phyloP scores from a whole-genome alignment of 1,140 invertebrate species.

The Drosophila carrolli region DNA sequence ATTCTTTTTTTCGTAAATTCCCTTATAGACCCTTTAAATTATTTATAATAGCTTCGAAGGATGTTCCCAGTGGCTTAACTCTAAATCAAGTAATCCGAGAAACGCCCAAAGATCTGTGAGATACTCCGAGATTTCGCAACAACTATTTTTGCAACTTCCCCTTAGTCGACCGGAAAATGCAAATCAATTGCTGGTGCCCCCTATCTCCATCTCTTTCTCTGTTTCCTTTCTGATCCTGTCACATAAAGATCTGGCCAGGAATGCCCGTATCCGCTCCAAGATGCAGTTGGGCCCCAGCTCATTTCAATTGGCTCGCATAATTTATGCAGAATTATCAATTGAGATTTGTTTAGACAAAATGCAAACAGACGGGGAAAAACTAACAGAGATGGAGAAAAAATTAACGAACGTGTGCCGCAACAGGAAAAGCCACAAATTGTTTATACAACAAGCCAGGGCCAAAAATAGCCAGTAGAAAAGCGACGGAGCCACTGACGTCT shows the following conservation, averaged over 20 bases:
- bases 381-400: conserved; percentile 7
- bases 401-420: conserved; percentile 50
- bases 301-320: conserved; percentile 70
- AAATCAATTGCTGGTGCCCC: conserved; percentile 53
- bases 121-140: conserved; percentile 14
- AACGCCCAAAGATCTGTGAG: conserved; percentile 6
- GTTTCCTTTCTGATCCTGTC: conserved; percentile 54
- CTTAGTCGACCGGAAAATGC: conserved; percentile 53
- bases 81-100: conserved; percentile 7
- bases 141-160: conserved; percentile 28
- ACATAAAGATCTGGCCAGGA: conserved; percentile 52
- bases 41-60: not conserved
- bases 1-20: not conserved
- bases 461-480: conserved; percentile 63
- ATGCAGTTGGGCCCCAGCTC: conserved; percentile 54
- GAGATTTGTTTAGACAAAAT: conserved; percentile 75
- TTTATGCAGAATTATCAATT: conserved; percentile 77
- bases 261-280: conserved; percentile 57
- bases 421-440: conserved; percentile 77
- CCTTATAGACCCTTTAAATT: not conserved
- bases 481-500: conserved; percentile 22
- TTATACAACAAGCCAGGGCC: conserved; percentile 61
- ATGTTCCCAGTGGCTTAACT: conserved; percentile 5
- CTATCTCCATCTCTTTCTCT: conserved; percentile 8
- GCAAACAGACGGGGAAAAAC: conserved; percentile 37